These are phyloP conservation scores for Dicyrtoma fusca DNA, from an alignment of 2,888 invertebrate species.

Conservation along the genomic window DNA sequence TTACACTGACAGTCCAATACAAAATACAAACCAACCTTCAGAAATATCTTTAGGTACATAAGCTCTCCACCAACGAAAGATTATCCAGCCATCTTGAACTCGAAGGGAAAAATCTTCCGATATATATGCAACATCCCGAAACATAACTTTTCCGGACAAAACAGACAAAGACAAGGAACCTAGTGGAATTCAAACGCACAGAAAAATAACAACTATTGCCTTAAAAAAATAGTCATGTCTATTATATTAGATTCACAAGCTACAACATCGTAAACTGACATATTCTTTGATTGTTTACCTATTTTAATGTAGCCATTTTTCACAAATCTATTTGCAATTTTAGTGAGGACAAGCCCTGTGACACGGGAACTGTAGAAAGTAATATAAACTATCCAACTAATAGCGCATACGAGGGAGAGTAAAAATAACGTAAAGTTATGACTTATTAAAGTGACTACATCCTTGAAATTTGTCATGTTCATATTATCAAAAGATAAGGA, in stretches of 20 bases:
- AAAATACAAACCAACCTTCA: conserved; percentile 69
- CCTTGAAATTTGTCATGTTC: conserved; percentile 35
- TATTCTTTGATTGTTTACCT: conserved; percentile 63
- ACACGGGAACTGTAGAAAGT: conserved; percentile 93
- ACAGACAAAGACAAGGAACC: conserved; percentile 94
- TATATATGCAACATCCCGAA: conserved; percentile 90
- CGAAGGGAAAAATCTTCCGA: conserved; percentile 91
- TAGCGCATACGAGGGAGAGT: conserved; percentile 78
- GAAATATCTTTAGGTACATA: conserved; percentile 93
- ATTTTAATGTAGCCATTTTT: conserved; percentile 86
- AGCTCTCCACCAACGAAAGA: conserved; percentile 97
- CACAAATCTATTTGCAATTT: conserved; percentile 83
- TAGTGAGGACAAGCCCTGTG: conserved; percentile 85
- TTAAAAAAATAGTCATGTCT: background rate
- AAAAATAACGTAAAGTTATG: conserved; percentile 76
- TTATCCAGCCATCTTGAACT: conserved; percentile 94
- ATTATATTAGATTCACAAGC: too few relatives aligned
- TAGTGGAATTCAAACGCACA: conserved; percentile 60
- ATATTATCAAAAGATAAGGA: conserved; percentile 16
- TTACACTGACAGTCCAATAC: too few relatives aligned
- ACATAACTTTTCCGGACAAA: conserved; percentile 98
- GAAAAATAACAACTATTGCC: background rate
- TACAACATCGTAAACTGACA: too few relatives aligned
- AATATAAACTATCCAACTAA: conserved; percentile 91
- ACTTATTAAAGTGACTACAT: conserved; percentile 65